Evolutionary conservation across 1,140 invertebrate genomes (phyloP), one percentile per base, ranked within the genome.

Genomic region (Drosophila fuyamai): DNA sequence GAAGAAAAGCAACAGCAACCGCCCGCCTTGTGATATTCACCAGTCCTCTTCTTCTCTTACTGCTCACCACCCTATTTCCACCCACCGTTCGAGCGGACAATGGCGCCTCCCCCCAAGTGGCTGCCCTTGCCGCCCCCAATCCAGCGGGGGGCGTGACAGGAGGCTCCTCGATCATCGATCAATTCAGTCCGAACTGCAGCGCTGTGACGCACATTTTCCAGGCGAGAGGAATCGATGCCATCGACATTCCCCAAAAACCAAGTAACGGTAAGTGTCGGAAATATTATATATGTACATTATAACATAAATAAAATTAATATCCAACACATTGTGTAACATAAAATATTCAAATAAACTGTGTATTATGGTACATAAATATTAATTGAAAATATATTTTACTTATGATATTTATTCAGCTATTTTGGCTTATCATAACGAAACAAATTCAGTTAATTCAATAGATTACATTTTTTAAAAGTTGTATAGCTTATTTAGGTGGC

Each of bases 151-250:
- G 70, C 5, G 72, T 44, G 14, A 71, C 76, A 40, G 50, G 50
- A 16, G 50, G 50, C 6, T 79, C 91, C 12, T 92, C 91, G 27
- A 90, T 92, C 40, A 60, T 92, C 51, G 91, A 92, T 29, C 86
- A 92, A 41, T 92, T 92, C 62, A 92, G 79, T 23, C 91, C 91
- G 41, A 92, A 92, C 36, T 92, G 91, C 68, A 92, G 72, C 44
- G 84, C 84, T 8, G 91, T 92, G 13, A 51, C 91, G 43, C 91
- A 89, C 43, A 79, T 92, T 23, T 92, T 92, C 46, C 84, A 84
- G 46, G 71, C 76, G 16, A 67, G 84, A 23, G 90, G 91, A 55
- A 92, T 92, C 44, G 81, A 84, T 63, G 75, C 66, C 32, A 85
- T 72, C 12, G 90, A 92, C 36, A 83, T 92, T 61, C 91, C 91